Percentiles rank a stretch among this genome's conserved stretches.
Conservation (phyloP, 2,888 invertebrate genomes). For the Cecidostiba fungosa region DNA sequence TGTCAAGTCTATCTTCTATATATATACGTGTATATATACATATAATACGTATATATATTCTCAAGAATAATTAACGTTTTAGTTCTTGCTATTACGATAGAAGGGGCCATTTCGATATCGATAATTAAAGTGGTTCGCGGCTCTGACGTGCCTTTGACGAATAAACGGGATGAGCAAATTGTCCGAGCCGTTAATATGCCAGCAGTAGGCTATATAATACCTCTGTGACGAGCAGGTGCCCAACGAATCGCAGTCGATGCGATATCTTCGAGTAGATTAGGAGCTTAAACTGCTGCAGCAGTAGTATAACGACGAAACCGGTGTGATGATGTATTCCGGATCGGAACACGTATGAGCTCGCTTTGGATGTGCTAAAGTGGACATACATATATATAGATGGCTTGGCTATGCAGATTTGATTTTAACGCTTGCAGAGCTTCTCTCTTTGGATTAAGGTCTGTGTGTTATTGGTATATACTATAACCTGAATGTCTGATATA, state of each 20-base stretch:
- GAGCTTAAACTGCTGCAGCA: background rate
- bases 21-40: background rate
- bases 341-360: background rate
- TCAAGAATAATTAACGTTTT: conserved; percentile 55
- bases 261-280: conserved; percentile 29
- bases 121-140: background rate
- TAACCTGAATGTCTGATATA: too few species aligned
- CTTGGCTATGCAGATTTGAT: background rate
- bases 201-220: background rate
- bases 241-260: conserved; percentile 24
- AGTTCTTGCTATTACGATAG: background rate
- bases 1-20: background rate
- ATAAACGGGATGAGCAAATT: background rate
- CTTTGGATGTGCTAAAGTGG: background rate
- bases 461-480: too few species aligned
- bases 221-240: background rate
- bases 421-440: too few species aligned
- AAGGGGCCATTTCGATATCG: background rate
- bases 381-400: too few species aligned
- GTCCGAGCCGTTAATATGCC: conserved; percentile 11
- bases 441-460: too few species aligned
- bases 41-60: background rate
- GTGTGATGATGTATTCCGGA: conserved; percentile 1
- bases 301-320: background rate
- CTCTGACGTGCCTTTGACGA: conserved; percentile 13